phyloP scores from a whole-genome alignment of 2,888 invertebrate genomes.

The Dorcus hopei region DNA sequence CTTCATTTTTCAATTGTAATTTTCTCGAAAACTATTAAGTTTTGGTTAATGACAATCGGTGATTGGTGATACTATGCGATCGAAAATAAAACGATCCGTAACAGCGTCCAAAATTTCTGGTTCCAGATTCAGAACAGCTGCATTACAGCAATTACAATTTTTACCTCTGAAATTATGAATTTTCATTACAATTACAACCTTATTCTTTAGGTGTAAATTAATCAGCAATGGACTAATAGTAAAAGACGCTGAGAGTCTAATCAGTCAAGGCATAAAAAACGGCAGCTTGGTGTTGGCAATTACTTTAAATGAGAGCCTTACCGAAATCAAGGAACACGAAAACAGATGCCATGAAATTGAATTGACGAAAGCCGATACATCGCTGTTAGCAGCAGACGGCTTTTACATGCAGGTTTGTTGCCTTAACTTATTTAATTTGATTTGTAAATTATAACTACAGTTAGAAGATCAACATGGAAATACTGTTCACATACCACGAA shows the following conservation, averaged over 20 bases:
- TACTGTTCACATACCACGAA: conserved; percentile 64
- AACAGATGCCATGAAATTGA: conserved; percentile 42
- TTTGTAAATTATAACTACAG: conserved; percentile 42
- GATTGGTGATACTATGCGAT: too few species aligned
- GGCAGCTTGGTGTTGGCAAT: conserved; percentile 66
- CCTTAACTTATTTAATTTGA: not conserved
- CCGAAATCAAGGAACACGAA: conserved; percentile 42
- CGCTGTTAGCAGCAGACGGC: conserved; percentile 50
- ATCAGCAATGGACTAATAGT: conserved; percentile 67
- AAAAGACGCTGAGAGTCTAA: conserved; percentile 51
- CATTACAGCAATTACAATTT: too few species aligned
- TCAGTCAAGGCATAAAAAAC: conserved; percentile 64
- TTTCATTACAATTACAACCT: too few species aligned
- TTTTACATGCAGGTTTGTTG: conserved; percentile 56
- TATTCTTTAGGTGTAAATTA: conserved; percentile 58
- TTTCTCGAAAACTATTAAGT: too few species aligned
- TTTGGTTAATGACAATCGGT: too few species aligned
- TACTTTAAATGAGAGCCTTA: conserved; percentile 38
- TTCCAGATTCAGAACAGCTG: too few species aligned
- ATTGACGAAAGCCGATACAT: conserved; percentile 46
- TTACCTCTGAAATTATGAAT: too few species aligned
- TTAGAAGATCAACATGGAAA: conserved; percentile 78
- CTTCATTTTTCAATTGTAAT: too few species aligned
- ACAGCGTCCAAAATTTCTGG: too few species aligned
- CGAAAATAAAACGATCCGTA: too few species aligned